These are phyloP conservation scores for Syrrhaptes paradoxus DNA, from an alignment of 2,113 vertebrate genomes.

Conservation along the genomic window DNA sequence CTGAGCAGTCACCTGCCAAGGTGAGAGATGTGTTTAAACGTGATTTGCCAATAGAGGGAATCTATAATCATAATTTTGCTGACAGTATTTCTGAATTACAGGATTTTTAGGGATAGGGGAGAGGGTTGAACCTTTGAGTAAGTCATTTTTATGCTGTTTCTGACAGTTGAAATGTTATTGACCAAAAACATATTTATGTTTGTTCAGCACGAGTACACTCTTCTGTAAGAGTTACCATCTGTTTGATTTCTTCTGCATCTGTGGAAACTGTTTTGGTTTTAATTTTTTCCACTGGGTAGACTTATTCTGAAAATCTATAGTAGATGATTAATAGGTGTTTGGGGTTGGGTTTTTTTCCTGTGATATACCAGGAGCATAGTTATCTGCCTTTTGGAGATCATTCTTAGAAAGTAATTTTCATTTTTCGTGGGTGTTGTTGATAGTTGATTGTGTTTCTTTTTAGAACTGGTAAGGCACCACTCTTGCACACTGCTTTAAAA, in stretches of 20 bases:
- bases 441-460: background rate
- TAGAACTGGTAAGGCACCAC: background rate
- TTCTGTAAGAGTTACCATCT: constrained; percentile 11
- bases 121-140: background rate
- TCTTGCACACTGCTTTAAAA: background rate
- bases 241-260: background rate
- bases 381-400: background rate
- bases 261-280: background rate
- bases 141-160: background rate
- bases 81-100: background rate
- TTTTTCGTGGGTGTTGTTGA: background rate
- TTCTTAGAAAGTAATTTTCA: background rate
- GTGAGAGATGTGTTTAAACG: too few relatives aligned
- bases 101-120: background rate
- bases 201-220: background rate
- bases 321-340: background rate
- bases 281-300: background rate
- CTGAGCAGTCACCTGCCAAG: too few relatives aligned
- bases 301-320: background rate
- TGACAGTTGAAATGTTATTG: constrained; percentile 33
- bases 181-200: constrained; percentile 5
- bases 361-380: background rate
- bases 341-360: too few relatives aligned
- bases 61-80: background rate
- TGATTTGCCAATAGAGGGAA: too few relatives aligned